phyloP scores from a whole-genome alignment of 2,797 vertebrate genomes.

The Molossus alvarezi region DNA sequence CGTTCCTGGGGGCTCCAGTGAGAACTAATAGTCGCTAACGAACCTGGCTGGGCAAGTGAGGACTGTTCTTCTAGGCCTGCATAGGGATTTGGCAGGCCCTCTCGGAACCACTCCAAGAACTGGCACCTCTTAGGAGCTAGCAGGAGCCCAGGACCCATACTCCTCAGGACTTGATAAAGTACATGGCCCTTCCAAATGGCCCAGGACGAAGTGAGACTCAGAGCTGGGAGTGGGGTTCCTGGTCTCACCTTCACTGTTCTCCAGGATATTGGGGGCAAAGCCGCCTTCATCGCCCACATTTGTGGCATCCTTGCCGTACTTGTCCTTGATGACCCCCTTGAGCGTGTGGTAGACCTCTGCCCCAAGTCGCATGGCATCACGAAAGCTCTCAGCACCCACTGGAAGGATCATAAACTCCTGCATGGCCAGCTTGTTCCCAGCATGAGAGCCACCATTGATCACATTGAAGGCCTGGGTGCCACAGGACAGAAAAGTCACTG shows the following conservation, averaged over 20 bases:
- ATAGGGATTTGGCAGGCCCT: background rate
- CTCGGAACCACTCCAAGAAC: background rate
- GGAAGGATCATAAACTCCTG: constrained; percentile 98
- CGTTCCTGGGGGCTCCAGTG: background rate
- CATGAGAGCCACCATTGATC: constrained; percentile 97
- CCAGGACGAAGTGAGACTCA: background rate
- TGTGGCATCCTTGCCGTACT: constrained; percentile 97
- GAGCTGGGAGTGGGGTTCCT: background rate
- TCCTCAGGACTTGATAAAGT: background rate
- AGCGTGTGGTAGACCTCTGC: constrained; percentile 97
- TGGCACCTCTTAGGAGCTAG: background rate
- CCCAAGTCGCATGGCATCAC: constrained; percentile 95
- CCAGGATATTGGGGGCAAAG: constrained; percentile 97
- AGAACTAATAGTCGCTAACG: background rate
- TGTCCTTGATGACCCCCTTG: constrained; percentile 96
- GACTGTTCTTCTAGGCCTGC: background rate
- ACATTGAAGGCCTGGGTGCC: constrained; percentile 95
- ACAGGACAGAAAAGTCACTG: constrained; percentile 20
- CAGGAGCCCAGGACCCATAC: background rate
- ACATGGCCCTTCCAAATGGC: background rate
- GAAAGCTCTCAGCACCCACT: constrained; percentile 96
- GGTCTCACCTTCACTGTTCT: constrained; percentile 96
- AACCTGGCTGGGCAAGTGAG: background rate
- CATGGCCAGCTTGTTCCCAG: constrained; percentile 97
- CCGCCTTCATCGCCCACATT: constrained; percentile 97